These are phyloP conservation scores for Altica lythri DNA, from an alignment of 2,888 invertebrate species.

Conservation along the genomic window DNA sequence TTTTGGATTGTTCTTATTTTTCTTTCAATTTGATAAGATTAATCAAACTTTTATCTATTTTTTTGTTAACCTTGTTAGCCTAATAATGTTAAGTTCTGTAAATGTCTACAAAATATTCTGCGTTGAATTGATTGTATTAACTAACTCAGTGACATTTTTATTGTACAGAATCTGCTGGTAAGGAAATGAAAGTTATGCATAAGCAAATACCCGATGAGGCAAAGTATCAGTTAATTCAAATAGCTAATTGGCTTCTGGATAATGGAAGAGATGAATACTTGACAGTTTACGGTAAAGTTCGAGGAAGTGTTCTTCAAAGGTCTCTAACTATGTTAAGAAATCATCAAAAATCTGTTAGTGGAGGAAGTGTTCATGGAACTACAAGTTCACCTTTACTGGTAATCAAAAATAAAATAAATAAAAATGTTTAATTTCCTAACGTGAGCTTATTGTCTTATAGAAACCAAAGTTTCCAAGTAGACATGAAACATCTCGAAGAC, in stretches of 20 bases:
- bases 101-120: no score
- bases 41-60: no score
- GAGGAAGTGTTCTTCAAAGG: constrained; percentile 76
- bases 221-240: constrained; percentile 73
- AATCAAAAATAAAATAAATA: no score
- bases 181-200: constrained; percentile 57
- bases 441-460: constrained; percentile 57
- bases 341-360: constrained; percentile 78
- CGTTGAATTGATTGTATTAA: no score
- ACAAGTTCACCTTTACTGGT: constrained; percentile 67
- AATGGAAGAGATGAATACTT: constrained; percentile 75
- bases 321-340: constrained; percentile 79
- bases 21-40: no score
- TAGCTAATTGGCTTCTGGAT: constrained; percentile 85
- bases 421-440: no score
- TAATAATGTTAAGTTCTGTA: no score
- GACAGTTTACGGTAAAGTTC: constrained; percentile 73
- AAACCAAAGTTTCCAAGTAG: constrained; percentile 72
- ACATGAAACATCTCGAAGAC: constrained; percentile 76
- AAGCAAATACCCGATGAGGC: constrained; percentile 73
- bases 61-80: no score
- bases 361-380: constrained; percentile 70
- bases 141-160: no score
- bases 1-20: no score
- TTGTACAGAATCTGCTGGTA: constrained; percentile 40